Percentiles rank a stretch among this genome's conserved stretches.
These are phyloP conservation scores for Mirounga angustirostris DNA, from an alignment of 2,113 vertebrate species.

Conservation along the genomic window DNA sequence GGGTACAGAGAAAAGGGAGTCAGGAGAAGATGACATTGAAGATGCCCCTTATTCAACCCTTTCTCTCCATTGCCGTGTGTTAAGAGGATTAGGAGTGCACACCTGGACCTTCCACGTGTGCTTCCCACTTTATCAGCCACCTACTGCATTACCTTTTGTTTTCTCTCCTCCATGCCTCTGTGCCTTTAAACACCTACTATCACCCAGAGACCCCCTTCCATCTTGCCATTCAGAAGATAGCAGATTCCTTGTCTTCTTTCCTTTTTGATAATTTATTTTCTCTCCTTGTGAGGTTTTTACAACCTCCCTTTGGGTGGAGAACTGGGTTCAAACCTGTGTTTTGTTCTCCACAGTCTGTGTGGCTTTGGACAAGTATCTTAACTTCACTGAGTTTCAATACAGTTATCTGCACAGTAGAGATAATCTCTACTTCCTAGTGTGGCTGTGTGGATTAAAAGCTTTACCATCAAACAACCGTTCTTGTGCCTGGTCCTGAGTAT, in stretches of 20 bases:
- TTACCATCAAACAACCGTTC: neutral
- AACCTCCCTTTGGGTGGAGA: neutral
- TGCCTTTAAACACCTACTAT: neutral
- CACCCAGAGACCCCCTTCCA: neutral
- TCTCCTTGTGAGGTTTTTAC: neutral
- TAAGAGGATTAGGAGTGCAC: neutral
- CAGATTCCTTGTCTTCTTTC: neutral
- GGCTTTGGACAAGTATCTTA: neutral
- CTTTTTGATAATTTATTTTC: neutral
- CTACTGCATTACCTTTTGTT: neutral
- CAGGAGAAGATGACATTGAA: neutral
- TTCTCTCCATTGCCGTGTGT: neutral
- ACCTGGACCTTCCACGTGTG: fast-evolving
- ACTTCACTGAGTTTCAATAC: neutral
- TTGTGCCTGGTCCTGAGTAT: neutral
- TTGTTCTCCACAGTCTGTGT: neutral
- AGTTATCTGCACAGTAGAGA: neutral
- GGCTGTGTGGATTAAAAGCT: neutral
- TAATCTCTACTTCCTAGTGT: neutral
- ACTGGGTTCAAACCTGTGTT: neutral
- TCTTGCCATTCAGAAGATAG: neutral
- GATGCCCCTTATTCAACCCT: neutral
- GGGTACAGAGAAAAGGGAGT: neutral
- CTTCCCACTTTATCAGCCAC: neutral
- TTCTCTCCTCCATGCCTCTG: neutral